Evolutionary conservation across 2,113 vertebrate genomes (phyloP).

Genomic region (Monopterus albus): DNA sequence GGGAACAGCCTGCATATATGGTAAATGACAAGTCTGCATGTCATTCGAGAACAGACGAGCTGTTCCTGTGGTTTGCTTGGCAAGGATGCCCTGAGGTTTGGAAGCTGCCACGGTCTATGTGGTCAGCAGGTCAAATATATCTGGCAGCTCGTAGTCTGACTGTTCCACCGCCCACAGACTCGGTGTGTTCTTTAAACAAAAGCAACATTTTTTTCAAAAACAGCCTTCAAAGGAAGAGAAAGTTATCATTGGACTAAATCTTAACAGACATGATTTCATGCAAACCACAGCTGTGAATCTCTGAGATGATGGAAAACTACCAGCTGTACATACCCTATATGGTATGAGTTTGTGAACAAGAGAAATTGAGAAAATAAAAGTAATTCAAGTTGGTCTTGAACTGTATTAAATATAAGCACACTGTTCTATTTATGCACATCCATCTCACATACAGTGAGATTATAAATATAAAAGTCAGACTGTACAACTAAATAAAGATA

Average conservation of each 20-base stretch:
- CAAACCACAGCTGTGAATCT: background rate
- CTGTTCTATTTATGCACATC: no score
- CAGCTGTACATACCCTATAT: no score
- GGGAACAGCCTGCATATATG: conserved; percentile 55
- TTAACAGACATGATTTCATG: background rate
- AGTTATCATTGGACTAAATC: background rate
- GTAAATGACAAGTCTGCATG: conserved; percentile 43
- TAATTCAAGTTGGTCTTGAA: no score
- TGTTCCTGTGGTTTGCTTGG: conserved; percentile 63
- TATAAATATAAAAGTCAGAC: no score
- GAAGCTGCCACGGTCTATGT: conserved; percentile 39
- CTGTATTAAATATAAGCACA: no score
- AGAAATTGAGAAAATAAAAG: no score
- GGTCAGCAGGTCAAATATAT: conserved; percentile 70
- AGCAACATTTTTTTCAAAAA: conserved; percentile 34
- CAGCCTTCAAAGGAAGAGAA: conserved; percentile 1
- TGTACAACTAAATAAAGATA: no score
- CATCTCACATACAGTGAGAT: no score
- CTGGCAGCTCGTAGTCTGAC: conserved; percentile 47
- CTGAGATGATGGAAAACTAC: background rate
- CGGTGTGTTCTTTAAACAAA: conserved; percentile 56
- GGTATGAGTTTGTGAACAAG: no score
- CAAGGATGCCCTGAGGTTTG: conserved; percentile 57
- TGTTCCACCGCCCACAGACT: conserved; percentile 47
- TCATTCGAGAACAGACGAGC: conserved; percentile 48